Conservation (phyloP, 2,113 vertebrate species). For the Pteronura brasiliensis region DNA sequence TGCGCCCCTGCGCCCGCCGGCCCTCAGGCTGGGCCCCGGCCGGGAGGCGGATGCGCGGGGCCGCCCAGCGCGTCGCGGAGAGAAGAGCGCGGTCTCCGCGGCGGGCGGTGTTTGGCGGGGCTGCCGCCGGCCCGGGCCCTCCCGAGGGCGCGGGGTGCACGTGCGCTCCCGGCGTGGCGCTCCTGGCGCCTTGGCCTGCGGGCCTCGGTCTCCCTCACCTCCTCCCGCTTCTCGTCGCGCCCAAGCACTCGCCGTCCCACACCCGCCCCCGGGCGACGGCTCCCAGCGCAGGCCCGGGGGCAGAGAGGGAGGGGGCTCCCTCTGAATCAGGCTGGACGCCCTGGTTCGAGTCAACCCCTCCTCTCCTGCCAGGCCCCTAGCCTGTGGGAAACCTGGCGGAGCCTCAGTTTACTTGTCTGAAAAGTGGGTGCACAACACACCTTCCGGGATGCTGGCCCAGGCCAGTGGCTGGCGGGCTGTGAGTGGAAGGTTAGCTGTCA, state of each 20-base stretch:
- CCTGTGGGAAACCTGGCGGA: background rate
- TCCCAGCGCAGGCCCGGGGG: background rate
- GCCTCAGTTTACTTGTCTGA: background rate
- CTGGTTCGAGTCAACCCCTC: accelerated
- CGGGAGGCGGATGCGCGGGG: background rate
- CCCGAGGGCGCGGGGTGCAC: background rate
- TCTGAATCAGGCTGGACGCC: background rate
- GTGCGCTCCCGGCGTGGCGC: background rate
- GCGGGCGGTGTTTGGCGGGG: constrained; percentile 31
- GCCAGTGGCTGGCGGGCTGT: too few species aligned
- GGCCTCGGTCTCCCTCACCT: background rate
- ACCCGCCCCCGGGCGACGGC: background rate
- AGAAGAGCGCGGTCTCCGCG: background rate
- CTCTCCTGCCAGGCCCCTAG: too few species aligned
- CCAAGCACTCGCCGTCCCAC: background rate
- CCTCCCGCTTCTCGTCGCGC: background rate
- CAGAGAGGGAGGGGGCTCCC: background rate
- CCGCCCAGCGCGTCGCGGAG: background rate
- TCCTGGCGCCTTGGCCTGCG: background rate
- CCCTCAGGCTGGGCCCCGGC: background rate
- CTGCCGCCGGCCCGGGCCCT: background rate
- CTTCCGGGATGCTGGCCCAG: background rate
- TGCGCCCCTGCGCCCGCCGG: background rate
- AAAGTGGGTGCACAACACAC: background rate
- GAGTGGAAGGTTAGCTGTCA: background rate